Evolutionary conservation across 1,140 invertebrate genomes (phyloP).

Genomic region (Papilio machaon): DNA sequence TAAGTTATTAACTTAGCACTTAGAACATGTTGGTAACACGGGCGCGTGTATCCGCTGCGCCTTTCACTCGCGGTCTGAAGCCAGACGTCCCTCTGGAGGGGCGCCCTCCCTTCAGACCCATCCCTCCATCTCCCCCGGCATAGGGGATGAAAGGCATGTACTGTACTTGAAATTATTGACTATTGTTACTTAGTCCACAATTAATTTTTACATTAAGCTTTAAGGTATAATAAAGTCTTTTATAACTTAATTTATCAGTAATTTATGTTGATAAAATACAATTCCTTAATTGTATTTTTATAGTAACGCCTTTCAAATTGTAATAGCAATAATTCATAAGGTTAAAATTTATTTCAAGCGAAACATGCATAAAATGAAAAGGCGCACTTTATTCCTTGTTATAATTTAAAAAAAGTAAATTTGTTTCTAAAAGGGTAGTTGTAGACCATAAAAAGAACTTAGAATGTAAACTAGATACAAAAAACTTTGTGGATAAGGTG

Average conservation of each 20-base stretch:
- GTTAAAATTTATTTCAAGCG: neutral
- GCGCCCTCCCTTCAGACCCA: neutral
- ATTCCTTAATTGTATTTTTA: neutral
- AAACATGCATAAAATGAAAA: too few relatives aligned
- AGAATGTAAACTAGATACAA: too few relatives aligned
- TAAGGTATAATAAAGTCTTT: neutral
- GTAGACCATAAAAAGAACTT: too few relatives aligned
- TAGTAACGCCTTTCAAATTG: neutral
- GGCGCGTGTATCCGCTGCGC: conserved; percentile 8
- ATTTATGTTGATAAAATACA: too few relatives aligned
- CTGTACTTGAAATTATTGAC: conserved; percentile 17
- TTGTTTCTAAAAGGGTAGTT: too few relatives aligned
- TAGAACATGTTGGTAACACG: neutral
- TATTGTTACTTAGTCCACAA: conserved; percentile 22
- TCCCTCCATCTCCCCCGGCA: neutral
- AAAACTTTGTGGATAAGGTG: too few relatives aligned
- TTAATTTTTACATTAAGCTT: neutral
- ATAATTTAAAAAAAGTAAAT: too few relatives aligned
- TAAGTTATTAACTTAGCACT: conserved; percentile 13
- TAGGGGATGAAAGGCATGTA: conserved; percentile 30
- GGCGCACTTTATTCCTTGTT: too few relatives aligned
- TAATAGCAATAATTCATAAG: neutral
- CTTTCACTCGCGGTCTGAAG: conserved; percentile 28
- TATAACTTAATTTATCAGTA: neutral
- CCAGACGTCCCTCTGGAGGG: conserved; percentile 14